Base-by-base conservation (phyloP, 2,797 vertebrate species). In the Clarias laeviceps region DNA sequence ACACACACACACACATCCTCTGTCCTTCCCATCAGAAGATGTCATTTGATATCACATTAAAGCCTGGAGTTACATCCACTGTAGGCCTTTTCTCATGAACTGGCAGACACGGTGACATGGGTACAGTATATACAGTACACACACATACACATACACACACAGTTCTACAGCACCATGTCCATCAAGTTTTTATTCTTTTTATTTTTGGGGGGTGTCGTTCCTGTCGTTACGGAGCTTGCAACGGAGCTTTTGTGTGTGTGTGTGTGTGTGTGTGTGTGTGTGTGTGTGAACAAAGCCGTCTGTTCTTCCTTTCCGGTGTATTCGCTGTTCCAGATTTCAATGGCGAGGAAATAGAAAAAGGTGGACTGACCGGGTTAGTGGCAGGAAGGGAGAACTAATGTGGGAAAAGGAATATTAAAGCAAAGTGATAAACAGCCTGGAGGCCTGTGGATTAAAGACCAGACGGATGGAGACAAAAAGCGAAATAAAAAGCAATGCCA, bases 11-110 rank as follows among this genome's bases (percentile, higher is more conserved):
- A 68, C 24, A 86, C 62, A 74, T 18, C 72, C 80, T 77, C 80
- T 32, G 32, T 6, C 24, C 66, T 83, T 86, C 76, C 82, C 29
- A n/a, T 73, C 66, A 80, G 76, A 66, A 84, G 57, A 64, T 82
- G 83, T 87, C 83, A 81, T 27, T 72, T 82, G 76, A 83, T 87
- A 76, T 73, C 45, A 73, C 76, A 80, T 83, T 80, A 83, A 78
- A 83, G 76, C 61, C 68, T 83, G 73, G 61, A 72, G 74, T 78
- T 83, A 69, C 80, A 78, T 65, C 37, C 57, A 37, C 56, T 56
- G 65, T 61, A 78, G 45, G 27, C 37, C 74, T 50, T 18, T 27
- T 83, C 37, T 78, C 54, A 72, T 56, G 62, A 82, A 34, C 61
- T 66, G 69, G 84, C 17, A 81, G 76, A 79, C 69, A 8, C 27